Base-by-base conservation (phyloP, 2,113 vertebrate genomes). In the Cinclus cinclus region DNA sequence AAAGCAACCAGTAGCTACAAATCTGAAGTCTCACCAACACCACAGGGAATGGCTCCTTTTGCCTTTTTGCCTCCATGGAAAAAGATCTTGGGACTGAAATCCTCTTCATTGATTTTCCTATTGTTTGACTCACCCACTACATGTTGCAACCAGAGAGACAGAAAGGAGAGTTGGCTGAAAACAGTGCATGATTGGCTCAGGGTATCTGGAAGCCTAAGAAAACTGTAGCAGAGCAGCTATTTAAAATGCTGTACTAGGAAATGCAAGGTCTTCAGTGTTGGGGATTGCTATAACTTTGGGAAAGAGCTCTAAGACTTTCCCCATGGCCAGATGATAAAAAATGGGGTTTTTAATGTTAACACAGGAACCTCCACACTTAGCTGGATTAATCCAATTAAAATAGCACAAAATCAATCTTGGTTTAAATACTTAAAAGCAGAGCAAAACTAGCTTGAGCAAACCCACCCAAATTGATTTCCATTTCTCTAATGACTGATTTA, bases 341-440 rank as follows among this genome's bases (percentile, higher is more conserved):
- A 82, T 63, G 10, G 41, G 42, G 16, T 21, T 76, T 93, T 87
- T 91, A 89, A 92, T 20, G 11, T 96, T 96, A 94, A 95, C 92
- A 95, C 69, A 92, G 88, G 46, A 58, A 73, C 52, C 86, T 87
- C 92, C 80, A 69, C 73, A 58, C 65, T 95, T 93, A 91, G 88
- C 62, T 93, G 67, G 53, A 95, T 96, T 92, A 93, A 93, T 65
- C 37, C 93, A 96, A 95, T 96, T 95, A 97, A 95, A 95, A 89
- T 82, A 83, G 83, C 88, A 95, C 1, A 0, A 95, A 95, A 97
- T 97, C 96, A 96, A 95, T 96, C 95, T 97, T 96, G 92, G 88
- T 82, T 95, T 96, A 97, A 96, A 96, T 93, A 96, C 94, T 81
- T 97, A 89, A 97, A 96, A 96, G 90, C 92, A 89, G 77, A 92